A percentile compares a stretch with the other conserved stretches of the same genome.
phyloP scores from a whole-genome alignment of 1,140 invertebrate species.

The Sycobia sp. region DNA sequence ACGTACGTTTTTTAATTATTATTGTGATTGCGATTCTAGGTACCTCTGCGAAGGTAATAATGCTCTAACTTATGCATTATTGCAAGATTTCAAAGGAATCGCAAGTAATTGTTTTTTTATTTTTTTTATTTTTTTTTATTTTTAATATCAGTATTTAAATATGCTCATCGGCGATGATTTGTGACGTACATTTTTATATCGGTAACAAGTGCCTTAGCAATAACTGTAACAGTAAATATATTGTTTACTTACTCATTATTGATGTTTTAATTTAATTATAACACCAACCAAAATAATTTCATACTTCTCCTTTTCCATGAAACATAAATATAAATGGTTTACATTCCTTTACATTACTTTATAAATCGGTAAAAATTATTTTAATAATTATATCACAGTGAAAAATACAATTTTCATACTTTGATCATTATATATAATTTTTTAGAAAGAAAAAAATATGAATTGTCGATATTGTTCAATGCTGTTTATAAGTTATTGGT shows the following conservation, averaged over 20 bases:
- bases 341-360: too few relatives aligned
- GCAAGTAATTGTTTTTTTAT: constrained; percentile 49
- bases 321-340: too few relatives aligned
- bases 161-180: constrained; percentile 58
- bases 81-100: constrained; percentile 50
- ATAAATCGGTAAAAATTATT: too few relatives aligned
- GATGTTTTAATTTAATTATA: constrained; percentile 4
- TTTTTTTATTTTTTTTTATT: constrained; percentile 23
- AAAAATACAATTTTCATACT: too few relatives aligned
- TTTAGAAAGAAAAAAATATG: too few relatives aligned
- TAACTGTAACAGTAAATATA: constrained; percentile 59
- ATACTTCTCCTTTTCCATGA: not conserved
- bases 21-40: constrained; percentile 11
- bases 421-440: too few relatives aligned
- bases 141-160: constrained; percentile 59
- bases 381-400: too few relatives aligned
- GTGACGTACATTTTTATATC: constrained; percentile 59
- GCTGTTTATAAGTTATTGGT: too few relatives aligned
- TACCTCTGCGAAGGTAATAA: constrained; percentile 18
- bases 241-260: constrained; percentile 57
- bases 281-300: not conserved
- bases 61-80: constrained; percentile 13
- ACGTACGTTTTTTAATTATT: constrained; percentile 28
- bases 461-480: too few relatives aligned
- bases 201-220: constrained; percentile 59